A percentile compares a stretch with the other conserved stretches of the same genome.
Evolutionary conservation across 2,113 vertebrate genomes (phyloP).

Genomic region (Peromyscus californicus): DNA sequence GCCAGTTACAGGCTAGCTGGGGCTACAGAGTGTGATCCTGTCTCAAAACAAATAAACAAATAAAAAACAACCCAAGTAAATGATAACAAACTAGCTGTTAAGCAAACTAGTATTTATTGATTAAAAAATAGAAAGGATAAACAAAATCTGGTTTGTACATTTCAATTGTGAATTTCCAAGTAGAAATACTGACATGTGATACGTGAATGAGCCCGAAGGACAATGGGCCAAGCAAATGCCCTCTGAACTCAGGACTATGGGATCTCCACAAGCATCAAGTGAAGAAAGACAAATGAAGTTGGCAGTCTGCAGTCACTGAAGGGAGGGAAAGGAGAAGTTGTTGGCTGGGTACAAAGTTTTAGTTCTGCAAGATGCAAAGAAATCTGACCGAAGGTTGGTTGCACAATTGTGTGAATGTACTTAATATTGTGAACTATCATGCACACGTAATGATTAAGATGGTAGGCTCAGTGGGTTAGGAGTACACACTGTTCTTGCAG

Average conservation of each 20-base stretch:
- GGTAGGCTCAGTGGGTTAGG: not conserved
- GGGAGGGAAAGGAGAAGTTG: not conserved
- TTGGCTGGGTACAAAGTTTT: not conserved
- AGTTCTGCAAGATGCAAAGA: not conserved
- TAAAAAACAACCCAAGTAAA: not conserved
- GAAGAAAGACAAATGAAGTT: not conserved
- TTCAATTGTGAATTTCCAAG: not conserved
- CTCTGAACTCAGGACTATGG: not conserved
- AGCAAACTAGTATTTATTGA: not conserved
- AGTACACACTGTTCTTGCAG: not conserved
- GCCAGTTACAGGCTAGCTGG: no score
- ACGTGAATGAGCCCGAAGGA: not conserved
- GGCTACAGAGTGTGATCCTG: not conserved
- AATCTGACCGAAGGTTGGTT: not conserved
- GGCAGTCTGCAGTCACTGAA: not conserved
- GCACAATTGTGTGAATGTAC: not conserved
- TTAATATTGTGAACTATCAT: not conserved
- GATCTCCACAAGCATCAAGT: not conserved
- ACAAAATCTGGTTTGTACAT: not conserved
- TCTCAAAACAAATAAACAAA: not conserved
- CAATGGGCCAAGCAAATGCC: not conserved
- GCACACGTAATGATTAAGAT: not conserved
- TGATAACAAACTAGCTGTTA: not conserved
- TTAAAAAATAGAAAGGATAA: not conserved
- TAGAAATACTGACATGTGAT: not conserved